Conservation (phyloP, 1,140 invertebrate species). For the Pachyrhynchus sulphureomaculatus region DNA sequence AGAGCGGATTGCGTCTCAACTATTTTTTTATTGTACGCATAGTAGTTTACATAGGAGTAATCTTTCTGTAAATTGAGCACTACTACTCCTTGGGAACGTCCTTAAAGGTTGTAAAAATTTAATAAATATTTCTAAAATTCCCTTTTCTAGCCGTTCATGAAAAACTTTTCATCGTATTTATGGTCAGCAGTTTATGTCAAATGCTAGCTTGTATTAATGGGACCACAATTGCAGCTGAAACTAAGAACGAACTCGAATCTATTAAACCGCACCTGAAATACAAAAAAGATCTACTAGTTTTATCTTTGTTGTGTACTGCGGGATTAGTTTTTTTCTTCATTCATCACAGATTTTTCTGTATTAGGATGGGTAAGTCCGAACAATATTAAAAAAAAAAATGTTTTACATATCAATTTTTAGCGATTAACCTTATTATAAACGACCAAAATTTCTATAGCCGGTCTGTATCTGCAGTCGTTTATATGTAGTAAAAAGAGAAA, state of each 20-base stretch:
- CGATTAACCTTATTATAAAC: too few species aligned
- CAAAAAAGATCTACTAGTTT: constrained; percentile 73
- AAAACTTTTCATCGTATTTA: constrained; percentile 90
- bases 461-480: too few species aligned
- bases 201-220: constrained; percentile 72
- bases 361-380: constrained; percentile 75
- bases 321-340: constrained; percentile 84
- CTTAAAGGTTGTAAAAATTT: too few species aligned
- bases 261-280: constrained; percentile 55
- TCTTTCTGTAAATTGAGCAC: too few species aligned
- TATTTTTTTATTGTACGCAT: too few species aligned
- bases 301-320: constrained; percentile 74
- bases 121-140: constrained; percentile 5
- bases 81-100: too few species aligned
- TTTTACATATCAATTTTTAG: too few species aligned
- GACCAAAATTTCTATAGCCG: too few species aligned
- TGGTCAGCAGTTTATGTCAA: constrained; percentile 81
- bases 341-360: constrained; percentile 82
- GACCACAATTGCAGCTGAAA: constrained; percentile 44
- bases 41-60: too few species aligned
- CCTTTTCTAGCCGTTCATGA: constrained; percentile 76
- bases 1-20: too few species aligned
- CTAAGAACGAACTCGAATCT: constrained; percentile 43
- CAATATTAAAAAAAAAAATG: too few species aligned
- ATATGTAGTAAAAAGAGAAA: too few species aligned